A percentile compares a stretch with the other conserved stretches of the same genome.
Conservation (phyloP, 2,797 vertebrate genomes). For the Microchirus variegatus region DNA sequence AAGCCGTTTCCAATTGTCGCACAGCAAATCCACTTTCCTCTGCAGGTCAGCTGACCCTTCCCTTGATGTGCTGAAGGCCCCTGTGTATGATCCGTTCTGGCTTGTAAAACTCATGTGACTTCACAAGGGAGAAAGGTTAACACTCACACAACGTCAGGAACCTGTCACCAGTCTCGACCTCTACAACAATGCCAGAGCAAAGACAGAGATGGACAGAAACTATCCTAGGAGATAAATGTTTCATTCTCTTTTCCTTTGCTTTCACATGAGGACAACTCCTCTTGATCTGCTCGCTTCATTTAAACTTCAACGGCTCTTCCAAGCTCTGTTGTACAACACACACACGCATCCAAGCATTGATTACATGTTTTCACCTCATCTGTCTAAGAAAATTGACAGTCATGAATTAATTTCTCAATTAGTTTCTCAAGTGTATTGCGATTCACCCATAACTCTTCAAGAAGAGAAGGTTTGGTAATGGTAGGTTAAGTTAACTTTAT, state of each 20-base stretch:
- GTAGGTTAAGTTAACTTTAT: too few relatives aligned
- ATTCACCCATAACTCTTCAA: slow-evolving; percentile 67
- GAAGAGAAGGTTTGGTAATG: slow-evolving; percentile 22
- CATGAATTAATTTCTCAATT: slow-evolving; percentile 24
- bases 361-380: slow-evolving; percentile 31
- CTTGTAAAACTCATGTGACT: slow-evolving; percentile 65
- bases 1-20: slow-evolving; percentile 52
- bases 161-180: slow-evolving; percentile 50
- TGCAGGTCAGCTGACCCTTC: slow-evolving; percentile 62
- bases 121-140: slow-evolving; percentile 52
- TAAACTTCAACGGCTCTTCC: slow-evolving; percentile 46
- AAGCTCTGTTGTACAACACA: slow-evolving; percentile 5
- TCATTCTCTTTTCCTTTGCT: slow-evolving; percentile 1
- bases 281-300: slow-evolving; percentile 48
- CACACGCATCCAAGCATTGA: slow-evolving; percentile 11
- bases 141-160: slow-evolving; percentile 30
- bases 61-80: slow-evolving; percentile 55
- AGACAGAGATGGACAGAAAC: background rate
- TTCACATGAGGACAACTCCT: slow-evolving; percentile 18
- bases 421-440: slow-evolving; percentile 25
- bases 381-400: slow-evolving; percentile 45
- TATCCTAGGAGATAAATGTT: slow-evolving; percentile 10
- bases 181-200: slow-evolving; percentile 23
- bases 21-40: slow-evolving; percentile 65
- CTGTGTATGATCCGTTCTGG: slow-evolving; percentile 51